These are phyloP conservation scores for Lagocephalus sceleratus DNA, from an alignment of 2,797 vertebrate species.

Conservation along the genomic window DNA sequence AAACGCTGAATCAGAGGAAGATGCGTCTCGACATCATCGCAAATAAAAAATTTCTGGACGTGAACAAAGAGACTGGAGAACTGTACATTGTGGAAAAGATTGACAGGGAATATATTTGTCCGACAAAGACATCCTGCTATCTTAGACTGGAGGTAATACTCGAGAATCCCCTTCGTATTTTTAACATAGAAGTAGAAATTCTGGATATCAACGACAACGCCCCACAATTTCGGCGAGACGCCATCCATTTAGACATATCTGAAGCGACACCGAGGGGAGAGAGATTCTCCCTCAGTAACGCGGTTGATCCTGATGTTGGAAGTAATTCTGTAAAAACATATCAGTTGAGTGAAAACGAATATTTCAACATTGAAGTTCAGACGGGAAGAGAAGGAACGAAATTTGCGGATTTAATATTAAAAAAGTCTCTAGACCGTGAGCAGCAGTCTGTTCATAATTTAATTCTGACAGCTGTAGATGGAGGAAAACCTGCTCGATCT, in stretches of 20 bases:
- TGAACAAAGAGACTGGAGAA: conserved; percentile 62
- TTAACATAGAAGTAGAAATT: conserved; percentile 59
- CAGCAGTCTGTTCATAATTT: too few relatives aligned
- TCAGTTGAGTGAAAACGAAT: neutral
- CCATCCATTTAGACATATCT: neutral
- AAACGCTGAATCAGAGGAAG: conserved; percentile 46
- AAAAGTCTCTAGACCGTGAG: too few relatives aligned
- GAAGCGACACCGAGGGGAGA: neutral
- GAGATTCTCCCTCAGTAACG: neutral
- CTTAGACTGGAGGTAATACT: too few relatives aligned
- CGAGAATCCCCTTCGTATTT: too few relatives aligned
- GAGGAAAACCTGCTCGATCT: too few relatives aligned
- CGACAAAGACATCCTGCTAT: too few relatives aligned
- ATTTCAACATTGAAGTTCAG: neutral
- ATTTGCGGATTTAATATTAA: too few relatives aligned
- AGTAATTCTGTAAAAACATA: neutral
- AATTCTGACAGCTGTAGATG: too few relatives aligned
- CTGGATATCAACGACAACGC: conserved; percentile 64
- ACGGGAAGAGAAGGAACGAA: neutral
- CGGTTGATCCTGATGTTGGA: neutral
- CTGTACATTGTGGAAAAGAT: conserved; percentile 66
- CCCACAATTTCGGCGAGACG: neutral
- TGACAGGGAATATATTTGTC: conserved; percentile 71
- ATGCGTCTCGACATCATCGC: conserved; percentile 63
- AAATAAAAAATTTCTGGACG: conserved; percentile 52